phyloP scores from a whole-genome alignment of 64 coral and sea anemone species.

The Platygyra sinensis region DNA sequence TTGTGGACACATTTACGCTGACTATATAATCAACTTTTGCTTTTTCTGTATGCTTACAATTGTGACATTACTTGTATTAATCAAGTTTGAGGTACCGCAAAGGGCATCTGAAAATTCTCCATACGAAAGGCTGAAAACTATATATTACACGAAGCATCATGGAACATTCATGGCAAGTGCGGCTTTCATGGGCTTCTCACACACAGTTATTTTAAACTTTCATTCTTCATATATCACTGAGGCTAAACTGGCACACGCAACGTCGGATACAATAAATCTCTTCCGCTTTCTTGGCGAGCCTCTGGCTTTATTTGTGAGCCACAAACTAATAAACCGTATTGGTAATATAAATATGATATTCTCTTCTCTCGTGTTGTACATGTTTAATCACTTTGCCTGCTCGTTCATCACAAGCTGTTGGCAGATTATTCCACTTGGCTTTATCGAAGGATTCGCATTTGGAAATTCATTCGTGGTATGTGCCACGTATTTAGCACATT shows the following conservation, averaged over 20 bases:
- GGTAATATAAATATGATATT: slow-evolving; percentile 81
- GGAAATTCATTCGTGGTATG: slow-evolving; percentile 74
- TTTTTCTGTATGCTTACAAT: slow-evolving; percentile 82
- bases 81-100: slow-evolving; percentile 60
- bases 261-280: slow-evolving; percentile 54
- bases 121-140: slow-evolving; percentile 40
- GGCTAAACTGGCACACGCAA: slow-evolving; percentile 28
- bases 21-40: slow-evolving; percentile 89
- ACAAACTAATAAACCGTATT: slow-evolving; percentile 51
- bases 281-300: slow-evolving; percentile 73
- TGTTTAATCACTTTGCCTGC: slow-evolving; percentile 67
- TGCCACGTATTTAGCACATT: slow-evolving; percentile 67
- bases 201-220: slow-evolving; percentile 60
- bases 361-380: slow-evolving; percentile 31
- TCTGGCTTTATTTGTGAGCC: slow-evolving; percentile 73
- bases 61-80: slow-evolving; percentile 54
- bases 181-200: slow-evolving; percentile 68
- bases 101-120: slow-evolving; percentile 31
- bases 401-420: slow-evolving; percentile 78
- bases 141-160: slow-evolving; percentile 70
- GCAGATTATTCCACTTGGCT: slow-evolving; percentile 80
- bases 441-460: slow-evolving; percentile 75
- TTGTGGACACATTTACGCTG: slow-evolving; percentile 74
- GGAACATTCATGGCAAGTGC: slow-evolving; percentile 32
- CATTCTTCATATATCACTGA: slow-evolving; percentile 50